Evolutionary conservation across 2,888 invertebrate species (phyloP).

Genomic region (Ditylenchus weischeri): DNA sequence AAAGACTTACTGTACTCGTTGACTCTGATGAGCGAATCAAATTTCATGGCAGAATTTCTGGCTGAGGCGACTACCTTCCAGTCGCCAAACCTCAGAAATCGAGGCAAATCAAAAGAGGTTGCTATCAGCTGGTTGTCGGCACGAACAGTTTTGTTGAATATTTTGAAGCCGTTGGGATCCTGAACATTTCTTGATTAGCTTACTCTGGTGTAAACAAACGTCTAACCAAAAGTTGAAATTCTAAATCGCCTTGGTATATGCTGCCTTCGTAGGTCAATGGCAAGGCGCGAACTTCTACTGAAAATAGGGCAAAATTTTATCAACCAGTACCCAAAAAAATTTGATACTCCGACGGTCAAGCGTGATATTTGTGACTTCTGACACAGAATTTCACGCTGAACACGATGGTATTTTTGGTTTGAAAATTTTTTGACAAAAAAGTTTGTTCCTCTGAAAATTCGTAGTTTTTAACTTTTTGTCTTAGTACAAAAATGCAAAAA

Average conservation of each 20-base stretch:
- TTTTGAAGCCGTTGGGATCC: slow-evolving; percentile 41
- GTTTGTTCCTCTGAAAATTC: too few species aligned
- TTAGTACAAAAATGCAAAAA: too few species aligned
- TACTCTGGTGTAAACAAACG: slow-evolving; percentile 34
- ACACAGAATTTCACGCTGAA: too few species aligned
- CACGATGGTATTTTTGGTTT: too few species aligned
- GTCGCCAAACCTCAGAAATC: slow-evolving; percentile 44
- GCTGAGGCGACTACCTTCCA: slow-evolving; percentile 37
- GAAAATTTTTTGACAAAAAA: too few species aligned
- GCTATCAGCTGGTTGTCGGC: slow-evolving; percentile 28
- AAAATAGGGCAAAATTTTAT: too few species aligned
- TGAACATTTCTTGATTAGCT: slow-evolving; percentile 20
- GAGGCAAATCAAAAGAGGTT: slow-evolving; percentile 37
- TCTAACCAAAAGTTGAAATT: slow-evolving; percentile 35
- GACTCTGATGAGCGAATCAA: slow-evolving; percentile 16
- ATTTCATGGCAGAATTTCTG: slow-evolving; percentile 11
- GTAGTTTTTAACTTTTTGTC: too few species aligned
- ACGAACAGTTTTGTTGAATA: slow-evolving; percentile 28
- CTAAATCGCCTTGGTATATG: slow-evolving; percentile 39
- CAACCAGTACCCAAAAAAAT: too few species aligned
- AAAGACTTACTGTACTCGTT: slow-evolving; percentile 27
- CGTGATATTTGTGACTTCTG: slow-evolving; percentile 5
- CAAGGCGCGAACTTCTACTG: slow-evolving; percentile 45
- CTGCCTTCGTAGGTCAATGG: slow-evolving; percentile 41
- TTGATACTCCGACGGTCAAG: too few species aligned